These are phyloP conservation scores for Brachyhypopomus gauderio DNA, from an alignment of 2,113 vertebrate genomes.

Conservation along the genomic window DNA sequence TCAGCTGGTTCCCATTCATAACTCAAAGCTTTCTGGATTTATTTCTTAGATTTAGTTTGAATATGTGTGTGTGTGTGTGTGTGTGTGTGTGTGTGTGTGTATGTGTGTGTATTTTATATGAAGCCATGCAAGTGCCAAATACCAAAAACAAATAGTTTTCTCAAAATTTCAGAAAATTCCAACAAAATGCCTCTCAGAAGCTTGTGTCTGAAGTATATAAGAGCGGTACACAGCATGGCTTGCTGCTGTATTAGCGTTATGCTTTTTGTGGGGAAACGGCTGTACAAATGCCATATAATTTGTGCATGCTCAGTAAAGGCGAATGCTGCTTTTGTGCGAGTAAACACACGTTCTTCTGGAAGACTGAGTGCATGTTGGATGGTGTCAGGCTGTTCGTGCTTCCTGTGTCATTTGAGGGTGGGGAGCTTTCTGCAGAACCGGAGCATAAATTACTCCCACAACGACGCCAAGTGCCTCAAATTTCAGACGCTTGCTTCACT, in stretches of 20 bases:
- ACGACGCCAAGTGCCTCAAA: conserved; percentile 50
- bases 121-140: no score
- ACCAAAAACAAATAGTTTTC: not conserved
- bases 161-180: not conserved
- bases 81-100: no score
- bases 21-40: no score
- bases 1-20: not conserved
- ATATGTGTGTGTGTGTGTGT: no score
- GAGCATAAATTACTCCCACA: conserved; percentile 48
- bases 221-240: not conserved
- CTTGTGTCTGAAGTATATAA: not conserved
- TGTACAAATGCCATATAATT: not conserved
- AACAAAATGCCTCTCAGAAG: not conserved
- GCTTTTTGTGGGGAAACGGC: not conserved
- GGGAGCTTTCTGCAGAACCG: conserved; percentile 24
- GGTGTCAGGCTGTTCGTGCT: conserved; percentile 11
- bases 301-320: not conserved
- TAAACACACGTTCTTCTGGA: conserved; percentile 3
- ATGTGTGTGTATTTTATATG: no score
- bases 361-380: conserved; percentile 17
- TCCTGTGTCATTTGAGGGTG: conserved; percentile 21
- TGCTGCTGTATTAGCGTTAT: not conserved
- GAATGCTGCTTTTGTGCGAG: not conserved
- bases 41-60: no score
- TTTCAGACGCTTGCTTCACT: conserved; percentile 58